Evolutionary conservation across 2,888 invertebrate species (phyloP).

Genomic region (Volucella inflata): DNA sequence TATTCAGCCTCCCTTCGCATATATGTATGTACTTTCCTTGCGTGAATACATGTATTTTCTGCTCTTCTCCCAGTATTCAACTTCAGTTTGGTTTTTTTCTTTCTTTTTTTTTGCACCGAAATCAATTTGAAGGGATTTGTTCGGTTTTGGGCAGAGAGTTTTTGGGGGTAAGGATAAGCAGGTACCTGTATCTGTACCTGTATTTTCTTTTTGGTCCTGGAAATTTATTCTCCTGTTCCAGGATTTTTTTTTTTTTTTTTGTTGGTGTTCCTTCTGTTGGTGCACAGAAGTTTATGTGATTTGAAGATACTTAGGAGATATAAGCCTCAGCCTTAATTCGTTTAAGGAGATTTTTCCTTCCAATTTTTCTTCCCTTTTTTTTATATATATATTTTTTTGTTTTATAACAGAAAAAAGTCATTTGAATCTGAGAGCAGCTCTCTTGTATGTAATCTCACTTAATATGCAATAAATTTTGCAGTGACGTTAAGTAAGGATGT

Average conservation of each 20-base stretch:
- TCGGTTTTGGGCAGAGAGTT: too few relatives aligned
- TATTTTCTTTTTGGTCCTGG: background rate
- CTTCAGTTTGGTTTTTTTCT: slow-evolving; percentile 9
- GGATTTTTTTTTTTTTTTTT: slow-evolving; percentile 10
- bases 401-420: slow-evolving; percentile 18
- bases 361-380: slow-evolving; percentile 22
- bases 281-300: slow-evolving; percentile 57
- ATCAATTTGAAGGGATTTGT: slow-evolving; percentile 74
- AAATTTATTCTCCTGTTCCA: slow-evolving; percentile 24
- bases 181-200: slow-evolving; percentile 4
- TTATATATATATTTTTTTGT: too few relatives aligned
- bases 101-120: slow-evolving; percentile 49
- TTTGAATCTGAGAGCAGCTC: slow-evolving; percentile 19
- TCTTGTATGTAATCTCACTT: slow-evolving; percentile 36
- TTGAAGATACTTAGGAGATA: slow-evolving; percentile 70
- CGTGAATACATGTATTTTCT: slow-evolving; percentile 3
- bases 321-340: slow-evolving; percentile 69
- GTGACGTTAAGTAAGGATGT: too few relatives aligned
- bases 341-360: slow-evolving; percentile 49
- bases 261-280: background rate
- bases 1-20: background rate
- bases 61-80: background rate
- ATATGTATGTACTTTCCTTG: background rate
- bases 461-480: slow-evolving; percentile 52
- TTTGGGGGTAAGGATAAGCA: slow-evolving; percentile 29